Conservation (phyloP, 37 sponge, comb jelly and placozoan genomes). For the Tethya wilhelma region DNA sequence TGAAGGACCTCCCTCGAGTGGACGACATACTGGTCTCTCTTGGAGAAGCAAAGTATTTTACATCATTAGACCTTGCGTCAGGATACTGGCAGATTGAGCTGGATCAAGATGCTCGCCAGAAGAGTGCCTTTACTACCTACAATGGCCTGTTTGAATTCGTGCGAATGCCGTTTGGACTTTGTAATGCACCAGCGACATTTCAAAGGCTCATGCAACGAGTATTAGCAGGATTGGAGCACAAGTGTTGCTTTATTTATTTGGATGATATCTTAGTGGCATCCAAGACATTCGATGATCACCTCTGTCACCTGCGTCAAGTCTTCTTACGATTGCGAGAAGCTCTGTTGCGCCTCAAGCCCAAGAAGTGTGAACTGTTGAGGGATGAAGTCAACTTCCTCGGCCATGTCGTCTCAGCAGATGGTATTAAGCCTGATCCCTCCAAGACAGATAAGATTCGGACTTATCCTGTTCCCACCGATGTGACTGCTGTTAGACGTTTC, state of each 20-base stretch:
- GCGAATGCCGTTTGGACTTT: slow-evolving; percentile 70
- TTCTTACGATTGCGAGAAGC: slow-evolving; percentile 23
- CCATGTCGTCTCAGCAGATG: slow-evolving; percentile 38
- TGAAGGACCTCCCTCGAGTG: slow-evolving; percentile 54
- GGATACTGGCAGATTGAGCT: slow-evolving; percentile 76
- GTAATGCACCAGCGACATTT: slow-evolving; percentile 59
- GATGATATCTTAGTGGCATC: slow-evolving; percentile 21
- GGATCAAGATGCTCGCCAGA: slow-evolving; percentile 17
- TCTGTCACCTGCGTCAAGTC: slow-evolving; percentile 39
- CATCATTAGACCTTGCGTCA: slow-evolving; percentile 50
- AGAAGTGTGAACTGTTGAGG: slow-evolving; percentile 37
- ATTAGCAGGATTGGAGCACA: slow-evolving; percentile 6
- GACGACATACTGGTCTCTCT: slow-evolving; percentile 44
- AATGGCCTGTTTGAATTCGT: slow-evolving; percentile 59
- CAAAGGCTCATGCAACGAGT: slow-evolving; percentile 15
- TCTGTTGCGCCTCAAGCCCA: slow-evolving; percentile 28
- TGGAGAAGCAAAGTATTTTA: slow-evolving; percentile 44
- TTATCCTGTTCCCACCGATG: slow-evolving; percentile 40
- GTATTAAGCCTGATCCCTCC: slow-evolving; percentile 36
- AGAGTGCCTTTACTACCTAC: slow-evolving; percentile 60
- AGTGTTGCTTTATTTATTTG: slow-evolving; percentile 5
- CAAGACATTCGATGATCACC: slow-evolving; percentile 19
- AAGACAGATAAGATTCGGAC: slow-evolving; percentile 27
- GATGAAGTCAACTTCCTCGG: slow-evolving; percentile 25
- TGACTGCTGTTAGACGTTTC: slow-evolving; percentile 22